Evolutionary conservation across 2,888 invertebrate genomes (phyloP), one percentile per base, ranked within the genome.

Genomic region (Drosophila subquinaria): DNA sequence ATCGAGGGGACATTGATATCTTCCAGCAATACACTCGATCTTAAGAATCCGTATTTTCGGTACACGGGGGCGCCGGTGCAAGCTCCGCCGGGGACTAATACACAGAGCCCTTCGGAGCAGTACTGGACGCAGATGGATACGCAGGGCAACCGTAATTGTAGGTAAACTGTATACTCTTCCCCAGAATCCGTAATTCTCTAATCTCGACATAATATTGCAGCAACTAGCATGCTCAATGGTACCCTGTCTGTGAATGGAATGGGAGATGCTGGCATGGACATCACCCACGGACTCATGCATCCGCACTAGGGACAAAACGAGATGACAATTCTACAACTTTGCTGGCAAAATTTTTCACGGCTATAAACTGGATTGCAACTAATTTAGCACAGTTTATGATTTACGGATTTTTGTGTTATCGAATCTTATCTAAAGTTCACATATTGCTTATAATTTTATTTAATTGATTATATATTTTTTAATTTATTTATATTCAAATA

Each of bases 41-140:
- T 99, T 89, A 99, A 99, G 94, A 99, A 99, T 94, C 99, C 99
- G 0, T 99, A 98, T 95, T 99, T 99, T 93, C 95, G 99, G 91
- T 98, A 98, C 91, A 98, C 98, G 2, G 98, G 98, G 20, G 97
- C 97, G 30, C 97, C 98, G 0, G 97, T 97, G 0, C 96, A 97
- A 62, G 97, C 98, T 0, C 98, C 98, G 8, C 98, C 98, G 0
- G 98, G 98, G 11, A 96, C 97, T 53, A 97, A 97, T 90, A 96
- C 95, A 69, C 95, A 96, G 52, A 98, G 98, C 1, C 99, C 99
- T 0, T 98, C 98, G 90, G 99, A 99, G 93, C 95, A 95, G 62
- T 98, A 97, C 90, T 98, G 98, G 98, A 95, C 95, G 82, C 96
- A 96, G 63, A 93, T 97, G 81, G 97, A 97, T 91, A 95, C 96